phyloP scores from a whole-genome alignment of 2,797 vertebrate genomes.

The Limosa lapponica region DNA sequence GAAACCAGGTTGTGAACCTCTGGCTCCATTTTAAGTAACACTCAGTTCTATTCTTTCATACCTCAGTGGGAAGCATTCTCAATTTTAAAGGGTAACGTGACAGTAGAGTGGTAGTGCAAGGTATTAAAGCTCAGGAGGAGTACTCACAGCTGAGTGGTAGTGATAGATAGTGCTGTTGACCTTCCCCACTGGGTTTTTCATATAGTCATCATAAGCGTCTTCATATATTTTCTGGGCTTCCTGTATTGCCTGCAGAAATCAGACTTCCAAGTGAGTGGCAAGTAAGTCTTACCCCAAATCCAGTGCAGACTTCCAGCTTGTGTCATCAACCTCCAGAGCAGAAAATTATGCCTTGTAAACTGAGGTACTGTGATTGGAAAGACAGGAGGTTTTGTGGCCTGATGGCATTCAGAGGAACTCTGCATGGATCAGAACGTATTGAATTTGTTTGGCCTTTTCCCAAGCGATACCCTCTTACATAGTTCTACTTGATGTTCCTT shows the following conservation, averaged over 20 bases:
- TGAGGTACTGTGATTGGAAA: not conserved
- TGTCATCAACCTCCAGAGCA: not conserved
- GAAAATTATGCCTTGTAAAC: not conserved
- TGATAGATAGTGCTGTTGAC: conserved; percentile 78
- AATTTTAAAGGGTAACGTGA: not conserved
- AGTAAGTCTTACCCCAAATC: not conserved
- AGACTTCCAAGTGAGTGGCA: not conserved
- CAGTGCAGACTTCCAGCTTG: not conserved
- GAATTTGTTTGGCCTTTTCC: not conserved
- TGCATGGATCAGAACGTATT: not conserved
- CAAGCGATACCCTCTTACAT: not conserved
- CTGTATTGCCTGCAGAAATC: conserved; percentile 83
- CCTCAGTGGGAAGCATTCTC: not conserved
- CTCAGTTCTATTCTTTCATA: not conserved
- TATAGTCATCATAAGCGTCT: conserved; percentile 71
- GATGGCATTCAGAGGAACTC: not conserved
- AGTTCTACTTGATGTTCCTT: not conserved
- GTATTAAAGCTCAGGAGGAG: not conserved
- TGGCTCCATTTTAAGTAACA: not conserved
- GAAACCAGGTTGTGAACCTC: not conserved
- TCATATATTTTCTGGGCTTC: conserved; percentile 90
- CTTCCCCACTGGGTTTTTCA: conserved; percentile 71
- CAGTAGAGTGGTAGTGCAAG: not conserved
- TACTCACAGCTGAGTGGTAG: conserved; percentile 88
- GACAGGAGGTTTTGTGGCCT: not conserved